A percentile compares a stretch with the other conserved stretches of the same genome.
Evolutionary conservation across 2,113 vertebrate genomes (phyloP).

Genomic region (Coptodon bakossiorum): DNA sequence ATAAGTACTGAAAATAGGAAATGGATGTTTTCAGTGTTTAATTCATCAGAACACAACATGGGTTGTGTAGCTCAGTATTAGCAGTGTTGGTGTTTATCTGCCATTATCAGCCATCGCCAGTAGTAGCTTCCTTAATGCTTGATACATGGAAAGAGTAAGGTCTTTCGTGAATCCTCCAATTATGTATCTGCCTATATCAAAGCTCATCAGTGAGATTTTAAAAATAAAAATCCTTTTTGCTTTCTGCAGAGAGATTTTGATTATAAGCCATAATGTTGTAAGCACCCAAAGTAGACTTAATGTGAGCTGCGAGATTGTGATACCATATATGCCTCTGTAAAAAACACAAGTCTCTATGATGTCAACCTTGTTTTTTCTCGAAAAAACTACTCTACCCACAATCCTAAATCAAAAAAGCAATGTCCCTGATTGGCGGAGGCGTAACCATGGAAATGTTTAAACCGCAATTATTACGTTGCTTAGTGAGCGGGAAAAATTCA

Average conservation of each 20-base stretch:
- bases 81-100: neutral
- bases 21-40: neutral
- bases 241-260: neutral
- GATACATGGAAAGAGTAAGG: neutral
- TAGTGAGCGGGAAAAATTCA: neutral
- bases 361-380: neutral
- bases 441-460: neutral
- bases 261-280: neutral
- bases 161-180: neutral
- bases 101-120: rapidly evolving
- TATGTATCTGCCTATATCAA: neutral
- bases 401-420: neutral
- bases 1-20: neutral
- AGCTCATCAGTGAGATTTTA: neutral
- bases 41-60: neutral
- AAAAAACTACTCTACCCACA: neutral
- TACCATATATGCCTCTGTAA: neutral
- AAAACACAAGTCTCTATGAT: neutral
- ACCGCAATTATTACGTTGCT: neutral
- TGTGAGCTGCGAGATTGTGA: neutral
- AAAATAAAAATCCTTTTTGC: neutral
- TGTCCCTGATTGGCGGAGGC: rapidly evolving
- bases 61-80: neutral
- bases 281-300: neutral
- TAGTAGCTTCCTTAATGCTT: neutral